Conservation (phyloP, 1,140 invertebrate species). For the Paraescarpia echinospica region DNA sequence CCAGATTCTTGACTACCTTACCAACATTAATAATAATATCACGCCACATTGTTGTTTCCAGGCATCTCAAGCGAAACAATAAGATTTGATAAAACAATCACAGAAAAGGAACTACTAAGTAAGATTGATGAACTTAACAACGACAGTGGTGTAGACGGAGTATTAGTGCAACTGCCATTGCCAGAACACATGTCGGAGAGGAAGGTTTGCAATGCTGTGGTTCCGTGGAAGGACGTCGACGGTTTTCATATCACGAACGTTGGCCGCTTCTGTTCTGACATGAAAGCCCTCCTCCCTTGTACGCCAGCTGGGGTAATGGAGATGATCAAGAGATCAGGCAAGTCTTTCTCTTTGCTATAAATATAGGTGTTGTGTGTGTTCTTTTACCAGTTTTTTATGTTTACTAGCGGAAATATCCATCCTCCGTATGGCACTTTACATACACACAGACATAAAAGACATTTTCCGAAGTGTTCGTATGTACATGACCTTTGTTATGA, state of each 20-base stretch:
- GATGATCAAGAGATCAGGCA: constrained; percentile 67
- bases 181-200: constrained; percentile 73
- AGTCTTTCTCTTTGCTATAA: constrained; percentile 11
- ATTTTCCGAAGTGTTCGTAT: no score
- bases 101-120: constrained; percentile 69
- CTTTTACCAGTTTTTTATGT: no score
- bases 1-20: not conserved
- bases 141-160: constrained; percentile 74
- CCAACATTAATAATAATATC: not conserved
- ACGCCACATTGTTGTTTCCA: constrained; percentile 39
- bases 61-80: constrained; percentile 70
- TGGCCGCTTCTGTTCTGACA: constrained; percentile 70
- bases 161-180: constrained; percentile 83
- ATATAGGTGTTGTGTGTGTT: not conserved
- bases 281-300: constrained; percentile 78
- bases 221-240: constrained; percentile 85
- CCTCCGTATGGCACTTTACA: no score
- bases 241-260: constrained; percentile 68
- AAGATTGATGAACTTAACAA: constrained; percentile 71
- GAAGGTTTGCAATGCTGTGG: constrained; percentile 71
- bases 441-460: no score
- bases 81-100: constrained; percentile 62
- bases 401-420: no score
- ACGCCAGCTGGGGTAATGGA: constrained; percentile 79
- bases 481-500: no score